Base-by-base conservation (phyloP, 2,888 invertebrate species). In the Cryptocheilus praepositus region DNA sequence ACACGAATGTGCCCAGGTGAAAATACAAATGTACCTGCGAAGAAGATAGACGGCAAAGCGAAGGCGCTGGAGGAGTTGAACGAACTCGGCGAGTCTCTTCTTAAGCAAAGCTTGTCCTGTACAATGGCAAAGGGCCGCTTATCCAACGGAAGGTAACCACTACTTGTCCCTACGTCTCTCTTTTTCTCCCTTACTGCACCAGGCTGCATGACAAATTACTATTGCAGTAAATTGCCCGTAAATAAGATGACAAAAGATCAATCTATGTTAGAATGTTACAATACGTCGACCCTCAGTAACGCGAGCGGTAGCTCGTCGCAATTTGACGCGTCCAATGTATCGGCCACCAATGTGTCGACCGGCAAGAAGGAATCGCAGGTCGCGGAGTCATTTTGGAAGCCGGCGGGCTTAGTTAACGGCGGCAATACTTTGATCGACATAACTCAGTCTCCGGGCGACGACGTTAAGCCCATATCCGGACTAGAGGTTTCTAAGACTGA, bases 61-160 rank as follows among this genome's bases (percentile, higher is more conserved):
- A 91, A 90, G 84, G 94, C 93, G 8, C 90, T 95, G 86, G 93
- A 94, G 82, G 95, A 94, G 82, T 88, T 96, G 71, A 96, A 97
- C 87, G 92, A 93, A 36, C 89, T 97, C n/a, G 94, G 96, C 44
- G 94, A 96, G 86, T 92, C 93, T 80, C 90, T 97, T 56, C 90
- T 97, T 63, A 94, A 94, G 83, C 92, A 94, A 85, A 94, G 93
- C 70, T 90, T 83, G 86, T 89, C 52, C 19, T 67, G 71, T 25
- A 61, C 71, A 16, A 61, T 89, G 64, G 79, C 86, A 71, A 84
- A 85, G 61, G 86, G 86, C 58, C 82, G 86, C 73, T 91, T 91
- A 5, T 19, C 49, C 44, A 55, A 51, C 44, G 67, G 53, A 72
- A 74, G 60, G 63, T 74, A 59, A 62, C 18, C 28, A 8, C 8